A percentile compares a stretch with the other conserved stretches of the same genome.
Evolutionary conservation across 2,888 invertebrate species (phyloP).

Genomic region (Mythimna lalbum): DNA sequence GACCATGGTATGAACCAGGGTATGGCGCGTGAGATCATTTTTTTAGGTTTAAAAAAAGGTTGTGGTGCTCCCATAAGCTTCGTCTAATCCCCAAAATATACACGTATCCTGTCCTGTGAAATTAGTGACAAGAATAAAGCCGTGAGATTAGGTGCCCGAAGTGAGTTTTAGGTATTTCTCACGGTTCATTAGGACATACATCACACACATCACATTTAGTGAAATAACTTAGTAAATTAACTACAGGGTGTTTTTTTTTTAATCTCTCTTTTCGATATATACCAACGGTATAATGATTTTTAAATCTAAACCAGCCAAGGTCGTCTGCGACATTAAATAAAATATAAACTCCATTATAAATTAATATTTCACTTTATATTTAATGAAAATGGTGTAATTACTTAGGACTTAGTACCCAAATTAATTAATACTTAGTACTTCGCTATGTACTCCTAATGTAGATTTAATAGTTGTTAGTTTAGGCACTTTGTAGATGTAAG

Average conservation of each 20-base stretch:
- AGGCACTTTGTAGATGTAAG: neutral
- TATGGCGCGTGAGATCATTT: too few species aligned
- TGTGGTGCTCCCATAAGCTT: too few species aligned
- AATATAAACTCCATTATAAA: constrained; percentile 5
- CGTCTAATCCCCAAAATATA: neutral
- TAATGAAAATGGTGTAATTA: constrained; percentile 16
- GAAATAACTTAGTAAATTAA: neutral
- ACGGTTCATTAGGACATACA: too few species aligned
- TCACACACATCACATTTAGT: neutral
- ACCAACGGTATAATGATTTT: neutral
- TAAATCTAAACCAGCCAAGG: constrained; percentile 4
- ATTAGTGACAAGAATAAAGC: neutral
- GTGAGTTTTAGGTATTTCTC: too few species aligned
- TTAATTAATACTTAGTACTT: constrained; percentile 11
- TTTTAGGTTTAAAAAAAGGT: too few species aligned
- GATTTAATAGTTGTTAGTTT: constrained; percentile 27
- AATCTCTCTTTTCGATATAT: neutral
- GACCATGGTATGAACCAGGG: too few species aligned
- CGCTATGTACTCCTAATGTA: neutral
- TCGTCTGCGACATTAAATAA: constrained; percentile 1
- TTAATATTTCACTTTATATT: constrained; percentile 2
- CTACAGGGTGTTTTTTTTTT: neutral
- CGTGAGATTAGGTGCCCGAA: too few species aligned
- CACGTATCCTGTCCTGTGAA: neutral
- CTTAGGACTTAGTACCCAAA: neutral